Conservation (phyloP, 2,113 vertebrate genomes). For the Dascyllus trimaculatus region DNA sequence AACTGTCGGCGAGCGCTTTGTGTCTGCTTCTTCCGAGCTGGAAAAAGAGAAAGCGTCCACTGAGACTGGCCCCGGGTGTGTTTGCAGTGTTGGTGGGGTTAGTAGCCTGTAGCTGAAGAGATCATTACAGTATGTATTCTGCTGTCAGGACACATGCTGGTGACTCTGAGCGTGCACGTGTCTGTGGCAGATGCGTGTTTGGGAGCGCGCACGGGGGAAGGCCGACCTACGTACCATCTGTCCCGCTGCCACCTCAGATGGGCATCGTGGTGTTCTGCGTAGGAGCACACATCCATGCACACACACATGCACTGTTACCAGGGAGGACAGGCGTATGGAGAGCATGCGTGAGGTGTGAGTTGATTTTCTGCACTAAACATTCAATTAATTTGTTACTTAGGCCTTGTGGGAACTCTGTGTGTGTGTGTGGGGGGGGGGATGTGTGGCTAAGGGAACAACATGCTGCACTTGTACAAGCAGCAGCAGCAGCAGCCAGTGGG, state of each 20-base stretch:
- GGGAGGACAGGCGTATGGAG: slow-evolving; percentile 23
- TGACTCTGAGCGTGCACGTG: slow-evolving; percentile 21
- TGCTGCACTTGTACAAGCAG: too few relatives aligned
- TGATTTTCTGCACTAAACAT: slow-evolving; percentile 36
- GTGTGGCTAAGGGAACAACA: not conserved
- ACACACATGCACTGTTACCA: slow-evolving; percentile 25
- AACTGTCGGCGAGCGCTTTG: not conserved
- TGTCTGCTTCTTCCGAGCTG: not conserved
- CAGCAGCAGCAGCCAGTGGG: too few relatives aligned
- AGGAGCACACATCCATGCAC: not conserved
- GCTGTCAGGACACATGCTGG: slow-evolving; percentile 27
- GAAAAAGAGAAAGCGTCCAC: too few relatives aligned
- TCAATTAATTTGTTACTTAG: slow-evolving; percentile 35
- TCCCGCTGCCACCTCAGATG: slow-evolving; percentile 69
- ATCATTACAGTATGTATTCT: slow-evolving; percentile 21
- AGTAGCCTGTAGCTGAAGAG: slow-evolving; percentile 1
- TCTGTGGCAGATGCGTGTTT: not conserved
- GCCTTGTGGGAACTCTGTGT: slow-evolving; percentile 6
- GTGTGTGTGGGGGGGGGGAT: not conserved
- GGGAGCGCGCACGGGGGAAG: slow-evolving; percentile 21
- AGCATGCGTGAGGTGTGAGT: slow-evolving; percentile 32
- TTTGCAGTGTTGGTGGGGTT: not conserved
- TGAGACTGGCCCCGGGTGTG: not conserved
- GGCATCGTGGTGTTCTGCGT: slow-evolving; percentile 11
- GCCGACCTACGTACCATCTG: slow-evolving; percentile 76